Conservation (phyloP, 2,113 vertebrate species). For the Xiphias gladius region DNA sequence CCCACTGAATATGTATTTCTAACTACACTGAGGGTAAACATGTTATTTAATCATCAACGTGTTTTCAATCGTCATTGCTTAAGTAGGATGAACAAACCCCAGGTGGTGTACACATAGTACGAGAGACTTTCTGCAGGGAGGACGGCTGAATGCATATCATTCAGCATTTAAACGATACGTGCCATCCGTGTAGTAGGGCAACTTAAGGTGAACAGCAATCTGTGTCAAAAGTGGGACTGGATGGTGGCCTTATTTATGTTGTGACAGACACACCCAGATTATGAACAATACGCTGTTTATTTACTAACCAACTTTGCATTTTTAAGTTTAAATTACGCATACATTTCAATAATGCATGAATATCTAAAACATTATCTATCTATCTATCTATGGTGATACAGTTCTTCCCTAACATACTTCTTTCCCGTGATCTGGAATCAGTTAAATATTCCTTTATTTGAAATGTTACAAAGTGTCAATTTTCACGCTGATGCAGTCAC, state of each 20-base stretch:
- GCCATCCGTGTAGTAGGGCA: slow-evolving; percentile 37
- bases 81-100: slow-evolving; percentile 72
- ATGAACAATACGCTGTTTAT: slow-evolving; percentile 18
- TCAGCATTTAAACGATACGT: slow-evolving; percentile 61
- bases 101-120: slow-evolving; percentile 72
- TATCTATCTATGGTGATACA: not conserved
- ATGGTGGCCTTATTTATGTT: slow-evolving; percentile 34
- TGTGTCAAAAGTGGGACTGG: slow-evolving; percentile 64
- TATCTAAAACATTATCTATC: not conserved
- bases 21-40: slow-evolving; percentile 77
- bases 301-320: not conserved
- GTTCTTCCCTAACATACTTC: not conserved
- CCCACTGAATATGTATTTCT: slow-evolving; percentile 83
- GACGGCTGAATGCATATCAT: slow-evolving; percentile 54
- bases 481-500: slow-evolving; percentile 46
- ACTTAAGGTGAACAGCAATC: slow-evolving; percentile 69
- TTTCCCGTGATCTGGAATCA: not conserved
- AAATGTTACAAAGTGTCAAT: slow-evolving; percentile 34
- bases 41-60: slow-evolving; percentile 80
- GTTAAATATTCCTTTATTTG: slow-evolving; percentile 13
- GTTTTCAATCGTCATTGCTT: slow-evolving; percentile 73
- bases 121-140: slow-evolving; percentile 45
- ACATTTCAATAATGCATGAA: not conserved
- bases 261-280: slow-evolving; percentile 1
- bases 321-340: not conserved